Evolutionary conservation across 1,140 invertebrate genomes (phyloP).

Genomic region (Cyphomyrmex costatus): DNA sequence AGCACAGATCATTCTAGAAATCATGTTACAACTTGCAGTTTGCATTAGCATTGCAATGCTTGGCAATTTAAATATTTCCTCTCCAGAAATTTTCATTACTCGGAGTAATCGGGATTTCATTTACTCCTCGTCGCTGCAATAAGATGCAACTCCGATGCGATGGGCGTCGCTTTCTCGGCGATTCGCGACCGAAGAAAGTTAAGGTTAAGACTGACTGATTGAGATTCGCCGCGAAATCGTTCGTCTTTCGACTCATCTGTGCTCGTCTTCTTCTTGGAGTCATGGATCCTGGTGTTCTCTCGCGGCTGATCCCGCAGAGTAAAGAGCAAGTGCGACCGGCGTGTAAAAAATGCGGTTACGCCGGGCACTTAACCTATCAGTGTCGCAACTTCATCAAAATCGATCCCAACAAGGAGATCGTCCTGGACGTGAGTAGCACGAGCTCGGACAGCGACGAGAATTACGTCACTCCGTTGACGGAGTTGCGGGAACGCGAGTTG

Average conservation of each 20-base stretch:
- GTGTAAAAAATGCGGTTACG: slow-evolving; percentile 97
- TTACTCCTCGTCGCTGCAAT: too few species aligned
- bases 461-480: slow-evolving; percentile 93
- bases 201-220: too few species aligned
- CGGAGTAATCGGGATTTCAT: too few species aligned
- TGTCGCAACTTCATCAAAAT: slow-evolving; percentile 98
- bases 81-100: too few species aligned
- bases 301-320: slow-evolving; percentile 87
- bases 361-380: slow-evolving; percentile 98
- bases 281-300: slow-evolving; percentile 86
- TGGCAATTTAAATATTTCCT: background rate
- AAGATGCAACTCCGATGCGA: too few species aligned
- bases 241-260: background rate
- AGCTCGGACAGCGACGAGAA: slow-evolving; percentile 94
- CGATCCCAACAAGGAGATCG: slow-evolving; percentile 94
- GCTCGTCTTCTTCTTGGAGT: background rate
- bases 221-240: too few species aligned
- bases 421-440: slow-evolving; percentile 98
- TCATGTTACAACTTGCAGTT: too few species aligned
- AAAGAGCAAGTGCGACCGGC: slow-evolving; percentile 93
- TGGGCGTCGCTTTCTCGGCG: too few species aligned
- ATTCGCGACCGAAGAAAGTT: too few species aligned
- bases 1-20: too few species aligned
- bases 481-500: slow-evolving; percentile 92
- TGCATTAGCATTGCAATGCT: too few species aligned